These are phyloP conservation scores for Nephila pilipes DNA, from an alignment of 1,140 invertebrate species.

Conservation along the genomic window DNA sequence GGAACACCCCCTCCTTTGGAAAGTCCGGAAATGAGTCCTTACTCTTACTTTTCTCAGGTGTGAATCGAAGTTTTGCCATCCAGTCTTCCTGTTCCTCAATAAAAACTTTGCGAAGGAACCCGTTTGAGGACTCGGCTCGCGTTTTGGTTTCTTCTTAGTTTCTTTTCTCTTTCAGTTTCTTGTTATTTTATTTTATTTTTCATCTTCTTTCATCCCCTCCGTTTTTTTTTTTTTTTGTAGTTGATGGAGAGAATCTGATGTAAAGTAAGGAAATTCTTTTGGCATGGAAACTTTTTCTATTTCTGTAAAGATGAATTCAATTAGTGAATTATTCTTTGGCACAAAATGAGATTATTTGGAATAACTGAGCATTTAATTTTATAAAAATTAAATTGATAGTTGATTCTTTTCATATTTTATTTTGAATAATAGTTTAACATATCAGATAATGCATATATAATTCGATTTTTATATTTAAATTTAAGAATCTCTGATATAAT, in stretches of 20 bases:
- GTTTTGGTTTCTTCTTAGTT: not conserved
- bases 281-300: not conserved
- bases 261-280: constrained; percentile 6
- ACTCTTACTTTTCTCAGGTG: constrained; percentile 51
- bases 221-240: not conserved
- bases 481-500: too few species aligned
- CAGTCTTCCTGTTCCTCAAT: constrained; percentile 8
- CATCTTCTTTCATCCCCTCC: not conserved
- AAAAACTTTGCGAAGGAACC: constrained; percentile 7
- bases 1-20: not conserved
- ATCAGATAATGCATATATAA: too few species aligned
- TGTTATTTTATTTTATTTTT: not conserved
- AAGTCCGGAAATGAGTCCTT: constrained; percentile 57
- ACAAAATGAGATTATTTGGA: too few species aligned
- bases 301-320: not conserved
- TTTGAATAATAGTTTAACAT: too few species aligned
- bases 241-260: not conserved
- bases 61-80: constrained; percentile 30
- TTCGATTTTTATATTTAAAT: too few species aligned
- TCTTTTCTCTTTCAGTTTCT: not conserved
- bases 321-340: not conserved
- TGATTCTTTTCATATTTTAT: too few species aligned
- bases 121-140: not conserved
- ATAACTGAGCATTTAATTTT: too few species aligned
- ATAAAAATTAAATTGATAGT: too few species aligned